Evolutionary conservation across 2,888 invertebrate species (phyloP), one percentile per base, ranked within the genome.

Genomic region (Pimpla rufipes): DNA sequence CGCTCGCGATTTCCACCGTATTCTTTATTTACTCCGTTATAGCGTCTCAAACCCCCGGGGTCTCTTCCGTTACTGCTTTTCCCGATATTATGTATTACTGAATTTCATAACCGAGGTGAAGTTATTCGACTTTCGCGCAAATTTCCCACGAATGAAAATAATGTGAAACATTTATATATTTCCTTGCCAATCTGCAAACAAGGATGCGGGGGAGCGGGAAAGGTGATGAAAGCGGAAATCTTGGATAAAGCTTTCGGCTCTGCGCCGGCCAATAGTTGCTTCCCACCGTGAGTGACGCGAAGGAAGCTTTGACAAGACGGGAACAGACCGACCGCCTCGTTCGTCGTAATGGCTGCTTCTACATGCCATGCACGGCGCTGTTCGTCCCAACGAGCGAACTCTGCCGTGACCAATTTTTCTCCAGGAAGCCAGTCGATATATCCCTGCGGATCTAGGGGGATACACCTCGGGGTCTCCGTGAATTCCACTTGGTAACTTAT

Each of bases 351-450:
- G 2, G 29, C 29, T 29, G 29, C 29, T 29, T 29, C 11, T 13
- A 3, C 23, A 35, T 4, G 16, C 5, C 10, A 50, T 16, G 8
- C n/a, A 35, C 16, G n/a, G 11, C 29, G 67, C 55, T 75, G 64
- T 68, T 70, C 66, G 55, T 35, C 18, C 3, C 52, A 57, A 67
- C 55, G 47, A 71, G 66, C 21, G 11, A 52, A 52, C 40, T 47
- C 18, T 35, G 59, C 62, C 40, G 67, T 37, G 62, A 37, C 18
- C 52, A 81, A 81, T 81, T 81, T 81, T 78, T 78, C 73, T 18
- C 67, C 45, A 67, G 73, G 81, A 81, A 73, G 67, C 52, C 10
- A 70, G 78, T 78, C 67, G 68, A 81, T 81, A 78, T 59, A 73
- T 81, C 42, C 40, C 11, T 50, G 3, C 5, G 29, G 81, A 81